Base-by-base conservation (phyloP, 2,888 invertebrate genomes). In the Athalia rosae region DNA sequence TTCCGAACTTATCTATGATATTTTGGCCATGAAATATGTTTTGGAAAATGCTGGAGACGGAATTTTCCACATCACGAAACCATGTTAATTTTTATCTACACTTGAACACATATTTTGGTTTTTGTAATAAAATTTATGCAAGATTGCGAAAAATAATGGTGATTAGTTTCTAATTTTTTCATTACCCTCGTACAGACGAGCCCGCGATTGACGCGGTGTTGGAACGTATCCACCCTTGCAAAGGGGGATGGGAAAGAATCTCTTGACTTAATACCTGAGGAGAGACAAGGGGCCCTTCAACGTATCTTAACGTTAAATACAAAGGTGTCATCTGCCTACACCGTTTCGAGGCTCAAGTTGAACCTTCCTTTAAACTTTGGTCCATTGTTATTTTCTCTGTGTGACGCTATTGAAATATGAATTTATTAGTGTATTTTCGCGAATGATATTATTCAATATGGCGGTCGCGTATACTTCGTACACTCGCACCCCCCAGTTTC, bases 1-100 rank as follows among this genome's bases (percentile, higher is more conserved):
- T 95, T 85, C 96, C 96, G 11, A 91, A 92, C 82, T 84, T 96
- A 47, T 93, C 93, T 2, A 90, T 92, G 77, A 86, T 90, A 78
- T 87, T 92, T 78, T 94, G 93, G 93, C 92, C 92, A 43, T 83
- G 77, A 83, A 56, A 8, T 41, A 15, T 6, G 48, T 67, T 2
- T 0, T n/a, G 67, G 11, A n/a, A 15, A 41, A 67, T 28, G 7
- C 28, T 28, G 28, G 28, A 28, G 28, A 28, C 28, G 28, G 28
- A 28, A 28, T 1, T 28, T 28, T 28, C 28, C 2, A 28, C 28
- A 1, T 28, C 28, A 28, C 28, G 28, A 28, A 28, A 28, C 28
- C 28, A 28, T n/a, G n/a, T n/a, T n/a, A n/a, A n/a, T n/a, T n/a
- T n/a, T n/a, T n/a, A n/a, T n/a, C n/a, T n/a, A n/a, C n/a, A n/a